Base-by-base conservation (phyloP, 2,113 vertebrate species). In the Tinamus guttatus region DNA sequence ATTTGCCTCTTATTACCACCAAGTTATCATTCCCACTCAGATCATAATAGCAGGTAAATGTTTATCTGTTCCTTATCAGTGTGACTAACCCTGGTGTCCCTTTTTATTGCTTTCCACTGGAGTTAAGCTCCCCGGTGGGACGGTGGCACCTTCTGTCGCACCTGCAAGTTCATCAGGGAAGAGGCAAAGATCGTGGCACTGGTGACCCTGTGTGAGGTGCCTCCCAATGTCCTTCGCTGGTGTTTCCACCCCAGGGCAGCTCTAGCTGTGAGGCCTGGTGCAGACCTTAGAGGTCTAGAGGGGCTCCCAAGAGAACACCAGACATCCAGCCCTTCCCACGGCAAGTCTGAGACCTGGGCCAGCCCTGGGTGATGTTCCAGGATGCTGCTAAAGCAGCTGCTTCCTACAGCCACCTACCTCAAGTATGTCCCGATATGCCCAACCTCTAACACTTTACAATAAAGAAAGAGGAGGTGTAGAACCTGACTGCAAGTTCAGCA, bases 181-280 rank as follows among this genome's bases (percentile, higher is more conserved):
- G 34, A 60, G 73, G 10, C 5, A 5, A 25, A 73, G 25, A 54
- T 25, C 47, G 91, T 7, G 75, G 27, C 21, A 87, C 27, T 71
- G n/a, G 13, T 52, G 11, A 4, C 12, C 70, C 27, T 58, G 25
- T 2, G 2, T 38, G 64, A 65, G 12, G 9, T 65, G 40, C 36
- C 43, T 62, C 36, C 63, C 76, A 30, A 12, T 49, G 4, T 63
- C 58, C 7, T 59, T 45, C n/a, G 27, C 79, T 13, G 38, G 0
- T 34, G 1, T 85, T 94, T 82, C 34, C 34, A 22, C 18, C 18
- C 13, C 11, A 51, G 13, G 38, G 47, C 81, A 58, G 4, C 34
- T 38, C 38, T 12, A 34, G 14, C 41, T 56, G 34, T 1, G 4
- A 43, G 8, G 5, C 20, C 13, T 0, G 2, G 17, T 22, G n/a